phyloP scores from a whole-genome alignment of 1,140 invertebrate genomes.

The Odontomachus brunneus region DNA sequence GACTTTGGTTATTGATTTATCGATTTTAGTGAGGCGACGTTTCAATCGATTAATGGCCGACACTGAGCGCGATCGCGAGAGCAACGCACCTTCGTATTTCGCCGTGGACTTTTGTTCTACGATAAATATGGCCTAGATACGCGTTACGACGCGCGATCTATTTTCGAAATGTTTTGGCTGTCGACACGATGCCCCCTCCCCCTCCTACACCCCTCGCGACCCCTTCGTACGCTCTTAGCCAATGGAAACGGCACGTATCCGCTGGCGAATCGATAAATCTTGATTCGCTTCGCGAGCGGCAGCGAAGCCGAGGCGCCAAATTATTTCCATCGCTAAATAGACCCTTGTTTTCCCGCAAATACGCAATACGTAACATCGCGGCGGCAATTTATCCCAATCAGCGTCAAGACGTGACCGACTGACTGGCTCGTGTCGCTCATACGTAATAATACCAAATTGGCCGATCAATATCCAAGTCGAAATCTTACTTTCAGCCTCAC shows the following conservation, averaged over 20 bases:
- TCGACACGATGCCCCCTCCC: conserved; percentile 11
- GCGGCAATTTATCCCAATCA: neutral
- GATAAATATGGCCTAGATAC: conserved; percentile 45
- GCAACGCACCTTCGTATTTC: neutral
- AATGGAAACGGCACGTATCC: conserved; percentile 56
- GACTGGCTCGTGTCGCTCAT: no score
- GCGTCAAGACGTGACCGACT: neutral
- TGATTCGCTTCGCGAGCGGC: conserved; percentile 25
- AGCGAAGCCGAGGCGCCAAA: conserved; percentile 22
- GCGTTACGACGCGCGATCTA: conserved; percentile 50
- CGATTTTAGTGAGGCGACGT: no score
- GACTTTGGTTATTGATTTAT: no score
- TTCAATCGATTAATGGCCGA: no score
- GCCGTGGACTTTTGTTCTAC: conserved; percentile 16
- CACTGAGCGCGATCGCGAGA: no score
- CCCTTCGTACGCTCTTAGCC: conserved; percentile 26
- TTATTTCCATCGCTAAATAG: conserved; percentile 43
- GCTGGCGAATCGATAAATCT: conserved; percentile 64
- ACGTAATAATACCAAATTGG: neutral
- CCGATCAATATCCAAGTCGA: neutral
- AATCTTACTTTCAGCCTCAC: no score
- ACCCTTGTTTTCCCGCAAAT: conserved; percentile 24
- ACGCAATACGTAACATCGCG: neutral
- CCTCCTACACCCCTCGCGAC: no score
- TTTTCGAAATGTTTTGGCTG: conserved; percentile 67